These are phyloP conservation scores for Drosophila subsilvestris DNA, from an alignment of 2,888 invertebrate genomes.

Conservation along the genomic window DNA sequence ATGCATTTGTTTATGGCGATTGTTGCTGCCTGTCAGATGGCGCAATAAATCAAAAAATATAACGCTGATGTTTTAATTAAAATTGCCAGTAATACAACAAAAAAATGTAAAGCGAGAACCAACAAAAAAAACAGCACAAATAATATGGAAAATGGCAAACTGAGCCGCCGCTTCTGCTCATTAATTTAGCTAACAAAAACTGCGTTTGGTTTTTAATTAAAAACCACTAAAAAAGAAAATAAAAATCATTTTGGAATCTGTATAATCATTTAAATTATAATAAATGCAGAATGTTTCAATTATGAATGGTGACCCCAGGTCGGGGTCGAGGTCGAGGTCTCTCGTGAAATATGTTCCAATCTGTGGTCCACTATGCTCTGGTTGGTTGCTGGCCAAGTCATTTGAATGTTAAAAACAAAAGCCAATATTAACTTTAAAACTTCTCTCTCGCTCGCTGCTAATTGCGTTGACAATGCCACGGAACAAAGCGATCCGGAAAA, in stretches of 20 bases:
- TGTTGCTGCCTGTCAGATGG: slow-evolving; percentile 41
- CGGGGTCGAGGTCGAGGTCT: neutral
- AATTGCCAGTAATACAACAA: slow-evolving; percentile 40
- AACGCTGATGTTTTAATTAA: slow-evolving; percentile 70
- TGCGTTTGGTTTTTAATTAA: slow-evolving; percentile 68
- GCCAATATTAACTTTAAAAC: slow-evolving; percentile 67
- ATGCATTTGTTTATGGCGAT: slow-evolving; percentile 50
- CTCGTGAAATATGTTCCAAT: slow-evolving; percentile 30
- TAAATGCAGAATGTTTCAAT: slow-evolving; percentile 32
- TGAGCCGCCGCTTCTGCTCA: slow-evolving; percentile 18
- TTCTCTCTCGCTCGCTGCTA: slow-evolving; percentile 54
- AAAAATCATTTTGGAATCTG: neutral
- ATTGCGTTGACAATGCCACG: slow-evolving; percentile 70
- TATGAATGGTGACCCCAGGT: slow-evolving; percentile 27
- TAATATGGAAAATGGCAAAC: slow-evolving; percentile 5
- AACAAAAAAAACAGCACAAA: slow-evolving; percentile 1
- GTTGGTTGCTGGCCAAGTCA: slow-evolving; percentile 29
- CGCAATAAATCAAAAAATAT: slow-evolving; percentile 70
- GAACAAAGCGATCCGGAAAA: slow-evolving; percentile 47
- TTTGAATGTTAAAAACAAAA: slow-evolving; percentile 51
- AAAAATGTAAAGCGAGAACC: slow-evolving; percentile 1
- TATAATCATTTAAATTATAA: slow-evolving; percentile 38
- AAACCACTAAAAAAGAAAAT: slow-evolving; percentile 33
- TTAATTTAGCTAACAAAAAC: slow-evolving; percentile 54
- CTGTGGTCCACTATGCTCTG: neutral